Percentiles rank a stretch among this genome's conserved stretches.
Conservation (phyloP, 2,113 vertebrate species). For the Phasianus colchicus region DNA sequence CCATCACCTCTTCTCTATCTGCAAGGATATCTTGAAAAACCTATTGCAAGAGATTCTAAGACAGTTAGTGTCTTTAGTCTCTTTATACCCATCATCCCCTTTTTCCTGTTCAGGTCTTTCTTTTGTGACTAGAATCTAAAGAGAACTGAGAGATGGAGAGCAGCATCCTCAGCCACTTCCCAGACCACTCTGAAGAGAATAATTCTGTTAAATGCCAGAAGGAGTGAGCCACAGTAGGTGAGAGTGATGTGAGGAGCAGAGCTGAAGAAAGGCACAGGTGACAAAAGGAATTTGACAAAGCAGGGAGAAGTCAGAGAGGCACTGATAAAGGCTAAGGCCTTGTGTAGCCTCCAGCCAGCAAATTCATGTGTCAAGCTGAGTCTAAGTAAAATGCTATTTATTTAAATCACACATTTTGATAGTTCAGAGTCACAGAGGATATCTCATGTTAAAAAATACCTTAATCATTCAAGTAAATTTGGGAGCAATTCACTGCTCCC, state of each 20-base stretch:
- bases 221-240: not conserved
- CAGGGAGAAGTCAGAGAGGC: not conserved
- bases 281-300: not conserved
- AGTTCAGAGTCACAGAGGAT: not conserved
- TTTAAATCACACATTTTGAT: not conserved
- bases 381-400: not conserved
- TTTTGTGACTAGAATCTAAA: not conserved
- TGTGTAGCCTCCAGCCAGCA: not conserved
- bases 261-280: not conserved
- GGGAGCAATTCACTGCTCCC: not conserved
- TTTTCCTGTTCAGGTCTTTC: not conserved
- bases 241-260: fast-evolving
- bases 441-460: not conserved
- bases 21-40: not conserved
- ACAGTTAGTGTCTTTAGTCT: not conserved
- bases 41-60: not conserved
- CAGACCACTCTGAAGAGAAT: not conserved
- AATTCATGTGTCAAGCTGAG: not conserved
- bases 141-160: not conserved
- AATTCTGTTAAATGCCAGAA: not conserved
- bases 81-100: not conserved
- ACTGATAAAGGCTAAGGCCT: not conserved
- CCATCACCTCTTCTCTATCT: not conserved
- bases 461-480: not conserved
- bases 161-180: not conserved